Evolutionary conservation across 2,113 vertebrate genomes (phyloP).

Genomic region (Syngnathus scovelli): DNA sequence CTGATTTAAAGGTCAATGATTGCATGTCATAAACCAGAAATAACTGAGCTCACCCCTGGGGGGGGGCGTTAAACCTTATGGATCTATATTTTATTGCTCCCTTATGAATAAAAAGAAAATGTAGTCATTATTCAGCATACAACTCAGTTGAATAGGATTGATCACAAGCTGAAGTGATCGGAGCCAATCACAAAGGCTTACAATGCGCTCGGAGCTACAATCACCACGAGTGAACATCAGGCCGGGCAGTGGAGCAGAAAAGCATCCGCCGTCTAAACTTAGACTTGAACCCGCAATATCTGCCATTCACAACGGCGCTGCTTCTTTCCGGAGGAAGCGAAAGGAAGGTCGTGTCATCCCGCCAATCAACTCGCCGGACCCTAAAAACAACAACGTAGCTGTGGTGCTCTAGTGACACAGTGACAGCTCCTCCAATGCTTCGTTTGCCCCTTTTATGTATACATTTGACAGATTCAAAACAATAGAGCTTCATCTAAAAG

Average conservation of each 20-base stretch:
- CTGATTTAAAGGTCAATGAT: slow-evolving; percentile 38
- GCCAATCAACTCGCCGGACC: slow-evolving; percentile 19
- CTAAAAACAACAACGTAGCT: slow-evolving; percentile 17
- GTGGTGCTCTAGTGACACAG: slow-evolving; percentile 3
- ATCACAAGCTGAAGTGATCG: slow-evolving; percentile 28
- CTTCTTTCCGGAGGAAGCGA: slow-evolving; percentile 24
- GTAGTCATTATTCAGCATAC: slow-evolving; percentile 1
- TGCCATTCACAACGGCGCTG: slow-evolving; percentile 19
- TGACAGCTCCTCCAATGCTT: no score
- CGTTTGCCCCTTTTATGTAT: neutral
- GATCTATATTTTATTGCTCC: neutral
- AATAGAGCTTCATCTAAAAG: neutral
- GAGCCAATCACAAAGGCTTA: slow-evolving; percentile 31
- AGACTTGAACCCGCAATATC: slow-evolving; percentile 24
- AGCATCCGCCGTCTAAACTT: slow-evolving; percentile 33
- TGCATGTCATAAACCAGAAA: slow-evolving; percentile 30
- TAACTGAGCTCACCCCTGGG: slow-evolving; percentile 9
- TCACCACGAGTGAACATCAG: slow-evolving; percentile 20
- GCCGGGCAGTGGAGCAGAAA: slow-evolving; percentile 38
- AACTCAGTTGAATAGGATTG: slow-evolving; percentile 10
- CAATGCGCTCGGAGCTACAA: slow-evolving; percentile 29
- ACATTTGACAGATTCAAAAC: neutral
- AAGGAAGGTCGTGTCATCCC: slow-evolving; percentile 15
- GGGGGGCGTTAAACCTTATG: slow-evolving; percentile 11
- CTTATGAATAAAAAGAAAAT: neutral